Conservation (phyloP, 92 coral and sea anemone species). For the Heteractis magnifica region DNA sequence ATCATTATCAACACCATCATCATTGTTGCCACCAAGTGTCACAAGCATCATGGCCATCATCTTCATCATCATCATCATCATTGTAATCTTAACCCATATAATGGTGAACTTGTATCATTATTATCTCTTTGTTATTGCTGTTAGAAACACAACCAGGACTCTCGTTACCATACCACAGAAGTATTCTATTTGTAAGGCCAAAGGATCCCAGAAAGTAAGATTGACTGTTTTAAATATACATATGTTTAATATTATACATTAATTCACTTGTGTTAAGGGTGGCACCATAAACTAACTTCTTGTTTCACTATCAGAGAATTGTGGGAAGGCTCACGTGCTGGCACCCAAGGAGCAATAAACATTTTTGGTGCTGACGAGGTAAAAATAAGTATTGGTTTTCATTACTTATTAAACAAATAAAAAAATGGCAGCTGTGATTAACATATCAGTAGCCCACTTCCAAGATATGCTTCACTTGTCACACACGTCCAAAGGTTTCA, state of each 20-base stretch:
- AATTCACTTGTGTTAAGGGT: not conserved
- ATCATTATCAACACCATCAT: not conserved
- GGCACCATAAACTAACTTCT: not conserved
- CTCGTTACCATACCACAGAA: slow-evolving; percentile 68
- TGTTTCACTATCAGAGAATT: slow-evolving; percentile 59
- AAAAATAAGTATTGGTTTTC: not conserved
- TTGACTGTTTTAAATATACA: not conserved
- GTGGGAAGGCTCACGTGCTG: slow-evolving; percentile 96
- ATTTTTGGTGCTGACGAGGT: slow-evolving; percentile 91
- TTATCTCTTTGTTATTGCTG: not conserved
- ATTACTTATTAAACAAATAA: too few relatives aligned
- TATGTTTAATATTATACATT: not conserved
- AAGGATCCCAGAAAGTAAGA: slow-evolving; percentile 79
- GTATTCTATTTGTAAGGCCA: slow-evolving; percentile 83
- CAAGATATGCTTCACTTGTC: too few relatives aligned
- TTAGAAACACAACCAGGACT: slow-evolving; percentile 71
- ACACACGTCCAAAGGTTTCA: too few relatives aligned
- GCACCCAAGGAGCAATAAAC: slow-evolving; percentile 76
- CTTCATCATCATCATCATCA: not conserved
- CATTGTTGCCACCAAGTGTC: not conserved
- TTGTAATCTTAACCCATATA: not conserved
- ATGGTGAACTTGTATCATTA: not conserved
- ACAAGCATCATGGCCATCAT: not conserved
- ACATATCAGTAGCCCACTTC: too few relatives aligned
- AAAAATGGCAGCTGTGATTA: too few relatives aligned